Evolutionary conservation across 2,888 invertebrate species (phyloP).

Genomic region (Colostygia pectinataria): DNA sequence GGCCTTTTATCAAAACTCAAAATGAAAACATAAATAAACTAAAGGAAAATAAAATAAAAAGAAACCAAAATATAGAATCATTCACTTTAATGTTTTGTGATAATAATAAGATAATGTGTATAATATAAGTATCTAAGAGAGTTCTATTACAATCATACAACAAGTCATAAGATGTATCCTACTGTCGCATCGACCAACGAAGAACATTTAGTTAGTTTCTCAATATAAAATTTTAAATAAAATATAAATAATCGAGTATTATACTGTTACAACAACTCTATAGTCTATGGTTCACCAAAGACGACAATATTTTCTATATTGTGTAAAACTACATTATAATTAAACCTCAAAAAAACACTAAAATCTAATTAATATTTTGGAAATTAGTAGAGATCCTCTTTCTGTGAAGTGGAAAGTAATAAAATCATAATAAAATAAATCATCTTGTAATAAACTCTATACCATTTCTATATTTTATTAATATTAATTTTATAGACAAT

Average conservation of each 20-base stretch:
- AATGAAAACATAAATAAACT: conserved; percentile 21
- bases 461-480: conserved; percentile 28
- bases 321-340: conserved; percentile 39
- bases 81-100: conserved; percentile 77
- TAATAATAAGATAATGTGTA: conserved; percentile 66
- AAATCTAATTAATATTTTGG: conserved; percentile 55
- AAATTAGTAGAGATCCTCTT: conserved; percentile 67
- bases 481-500: conserved; percentile 20
- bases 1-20: conserved; percentile 16
- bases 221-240: conserved; percentile 73
- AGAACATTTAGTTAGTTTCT: conserved; percentile 63
- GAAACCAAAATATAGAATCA: conserved; percentile 64
- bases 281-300: conserved; percentile 74
- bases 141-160: conserved; percentile 74
- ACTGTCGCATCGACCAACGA: conserved; percentile 71
- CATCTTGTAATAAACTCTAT: conserved; percentile 51
- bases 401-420: conserved; percentile 57
- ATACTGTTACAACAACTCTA: conserved; percentile 74
- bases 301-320: conserved; percentile 50
- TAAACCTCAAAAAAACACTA: conserved; percentile 42
- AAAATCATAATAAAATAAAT: conserved; percentile 48
- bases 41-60: conserved; percentile 37
- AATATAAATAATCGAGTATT: conserved; percentile 82
- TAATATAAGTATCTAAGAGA: conserved; percentile 69
- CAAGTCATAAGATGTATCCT: conserved; percentile 57